Evolutionary conservation across 2,797 vertebrate genomes (phyloP), one percentile per base, ranked within the genome.

Genomic region (Acestrorhynchus altus): DNA sequence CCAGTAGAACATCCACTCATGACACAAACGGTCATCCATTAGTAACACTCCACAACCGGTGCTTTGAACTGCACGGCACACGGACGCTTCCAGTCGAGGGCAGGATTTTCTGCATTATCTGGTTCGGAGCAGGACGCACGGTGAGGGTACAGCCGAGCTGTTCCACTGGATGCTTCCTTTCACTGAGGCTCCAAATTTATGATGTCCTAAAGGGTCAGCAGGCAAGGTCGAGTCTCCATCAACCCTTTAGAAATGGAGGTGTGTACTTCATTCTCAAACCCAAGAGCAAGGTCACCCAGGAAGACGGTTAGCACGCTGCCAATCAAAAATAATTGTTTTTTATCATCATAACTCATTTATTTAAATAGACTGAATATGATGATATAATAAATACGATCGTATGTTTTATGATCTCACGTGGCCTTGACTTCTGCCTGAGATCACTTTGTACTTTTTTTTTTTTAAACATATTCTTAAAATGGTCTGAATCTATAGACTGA

Each of bases 81-180:
- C 6, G 1, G 6, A 35, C 57, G 0, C 16, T 16, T 24, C 4
- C 39, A 46, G 42, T 31, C 4, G 5, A 16, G 56, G 44, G 44
- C 6, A 4, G 15, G 12, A 73, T 73, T 73, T 73, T 73, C 57
- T 1, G 18, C 71, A 61, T 73, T 52, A 44, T 69, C 39, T 16
- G 1, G 4, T 35, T 35, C 16, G 6, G 12, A 40, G 8, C 4
- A 18, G 26, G 12, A 1, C 15, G 8, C 57, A 6, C n/a, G 31
- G 15, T 24, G 16, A n/a, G 35, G 28, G 28, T 39, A n/a, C 4
- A 61, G 59, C 39, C 13, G 35, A 64, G 31, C 35, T 1, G 4
- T 20, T 42, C 20, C 61, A 64, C 61, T 9, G 39, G 35, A 63
- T 7, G 1, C 35, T 39, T 42, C 35, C 12, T 42, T 64, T 39